Percentiles rank a stretch among this genome's conserved stretches.
phyloP scores from a whole-genome alignment of 2,888 invertebrate genomes.

The Lasioglossum malachurum region DNA sequence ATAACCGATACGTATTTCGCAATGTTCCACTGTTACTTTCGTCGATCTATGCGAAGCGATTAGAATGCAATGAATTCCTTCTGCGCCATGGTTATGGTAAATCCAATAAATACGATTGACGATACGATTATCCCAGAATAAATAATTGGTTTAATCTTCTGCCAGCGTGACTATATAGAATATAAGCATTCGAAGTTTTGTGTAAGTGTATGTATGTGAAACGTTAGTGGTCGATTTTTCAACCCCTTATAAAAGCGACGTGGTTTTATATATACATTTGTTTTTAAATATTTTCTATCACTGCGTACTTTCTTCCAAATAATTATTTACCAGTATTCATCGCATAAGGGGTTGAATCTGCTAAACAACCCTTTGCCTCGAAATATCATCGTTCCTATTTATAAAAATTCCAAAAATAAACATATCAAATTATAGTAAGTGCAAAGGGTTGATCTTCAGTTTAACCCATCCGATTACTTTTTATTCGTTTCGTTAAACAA shows the following conservation, averaged over 20 bases:
- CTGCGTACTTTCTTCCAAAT: neutral
- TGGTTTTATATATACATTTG: neutral
- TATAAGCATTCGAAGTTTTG: constrained; percentile 66
- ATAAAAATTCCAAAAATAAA: neutral
- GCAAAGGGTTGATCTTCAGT: constrained; percentile 28
- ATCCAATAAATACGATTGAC: constrained; percentile 79
- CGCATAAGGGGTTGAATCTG: constrained; percentile 42
- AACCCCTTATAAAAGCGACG: constrained; percentile 34
- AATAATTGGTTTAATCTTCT: constrained; percentile 77
- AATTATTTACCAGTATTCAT: neutral
- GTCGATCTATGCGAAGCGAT: constrained; percentile 56
- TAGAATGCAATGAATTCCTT: constrained; percentile 71
- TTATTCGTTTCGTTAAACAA: neutral
- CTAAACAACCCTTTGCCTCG: constrained; percentile 38
- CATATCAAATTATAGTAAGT: neutral
- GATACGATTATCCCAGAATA: constrained; percentile 80
- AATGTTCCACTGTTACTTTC: constrained; percentile 61
- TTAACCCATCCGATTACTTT: neutral
- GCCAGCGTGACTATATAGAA: constrained; percentile 80
- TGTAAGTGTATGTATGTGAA: constrained; percentile 28
- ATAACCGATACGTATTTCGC: constrained; percentile 62
- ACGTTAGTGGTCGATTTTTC: constrained; percentile 38
- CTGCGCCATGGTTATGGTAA: constrained; percentile 73
- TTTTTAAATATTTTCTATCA: neutral
- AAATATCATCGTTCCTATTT: neutral